Evolutionary conservation across 2,113 vertebrate genomes (phyloP).

Genomic region (Labeo catla): DNA sequence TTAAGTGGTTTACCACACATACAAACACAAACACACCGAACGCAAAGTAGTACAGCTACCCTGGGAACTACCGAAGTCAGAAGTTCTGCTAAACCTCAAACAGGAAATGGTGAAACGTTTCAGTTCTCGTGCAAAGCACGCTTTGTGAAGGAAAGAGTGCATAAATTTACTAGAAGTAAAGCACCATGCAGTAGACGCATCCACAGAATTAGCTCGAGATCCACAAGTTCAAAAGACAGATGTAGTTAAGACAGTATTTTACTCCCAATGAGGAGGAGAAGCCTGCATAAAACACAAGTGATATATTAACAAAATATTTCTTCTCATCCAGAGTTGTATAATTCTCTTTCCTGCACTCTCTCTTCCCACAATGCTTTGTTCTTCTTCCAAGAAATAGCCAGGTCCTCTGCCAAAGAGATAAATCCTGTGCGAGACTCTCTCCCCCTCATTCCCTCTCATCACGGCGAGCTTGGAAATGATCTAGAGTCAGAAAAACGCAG

Average conservation of each 20-base stretch:
- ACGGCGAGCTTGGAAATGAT: background rate
- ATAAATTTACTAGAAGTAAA: background rate
- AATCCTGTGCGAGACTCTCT: slow-evolving; percentile 3
- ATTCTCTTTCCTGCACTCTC: background rate
- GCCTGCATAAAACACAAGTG: background rate
- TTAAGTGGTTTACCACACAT: background rate
- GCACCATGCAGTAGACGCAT: background rate
- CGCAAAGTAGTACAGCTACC: background rate
- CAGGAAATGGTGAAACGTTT: slow-evolving; percentile 35
- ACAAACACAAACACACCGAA: background rate
- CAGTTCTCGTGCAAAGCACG: background rate
- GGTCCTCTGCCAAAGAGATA: background rate
- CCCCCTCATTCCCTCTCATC: background rate
- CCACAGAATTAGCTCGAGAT: background rate
- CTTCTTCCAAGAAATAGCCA: slow-evolving; percentile 8
- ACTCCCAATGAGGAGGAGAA: background rate
- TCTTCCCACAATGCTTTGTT: slow-evolving; percentile 7
- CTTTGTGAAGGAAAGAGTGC: background rate
- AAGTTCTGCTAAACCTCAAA: slow-evolving; percentile 31
- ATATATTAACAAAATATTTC: background rate
- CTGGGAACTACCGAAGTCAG: background rate
- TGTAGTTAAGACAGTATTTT: background rate
- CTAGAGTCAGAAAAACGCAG: background rate
- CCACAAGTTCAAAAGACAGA: background rate
- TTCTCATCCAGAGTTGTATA: background rate